Base-by-base conservation (phyloP, 2,888 invertebrate genomes). In the Cataglyphis rosenhaueri region DNA sequence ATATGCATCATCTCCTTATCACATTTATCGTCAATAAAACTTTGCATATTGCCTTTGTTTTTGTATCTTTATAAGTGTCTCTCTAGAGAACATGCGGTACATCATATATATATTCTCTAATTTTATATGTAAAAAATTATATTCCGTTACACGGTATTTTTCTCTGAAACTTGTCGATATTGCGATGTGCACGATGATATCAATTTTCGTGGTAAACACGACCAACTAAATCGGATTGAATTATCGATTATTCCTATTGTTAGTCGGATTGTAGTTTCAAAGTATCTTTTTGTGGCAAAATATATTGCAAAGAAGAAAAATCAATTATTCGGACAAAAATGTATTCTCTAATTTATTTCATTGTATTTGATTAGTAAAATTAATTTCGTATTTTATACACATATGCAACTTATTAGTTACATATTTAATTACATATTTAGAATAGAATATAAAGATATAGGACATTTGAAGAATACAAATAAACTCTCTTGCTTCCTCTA, bases 11-110 rank as follows among this genome's bases (percentile, higher is more conserved):
- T 41, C 9, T 32, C 15, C 38, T 25, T 76, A 68, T 55, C 21
- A 6, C 55, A 57, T 59, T 35, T 48, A 74, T 62, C 35, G 35
- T 25, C 32, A 38, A 41, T 70, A 78, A 78, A 78, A 78, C 21
- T 21, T 78, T 78, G n/a, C 21, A 21, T 29, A 55, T 75, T 10
- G 6, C 25, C 18, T 32, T 32, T 61, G 32, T 64, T 21, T 25
- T 74, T 61, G 0, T 29, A 48, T 48, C 32, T 41, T 48, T 62
- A 10, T 25, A 55, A 12, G 4, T 61, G 8, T 52, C n/a, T 6
- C 48, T n/a, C n/a, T 41, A 62, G 12, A 59, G 25, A 64, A 21
- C 29, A 8, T 29, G 15, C 38, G 9, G 18, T 18, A 52, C 10
- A 52, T 55, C 0, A 29, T 21, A 32, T 21, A n/a, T 44, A 4